These are phyloP conservation scores for Mobula hypostoma DNA, from an alignment of 2,113 vertebrate species.

Conservation along the genomic window DNA sequence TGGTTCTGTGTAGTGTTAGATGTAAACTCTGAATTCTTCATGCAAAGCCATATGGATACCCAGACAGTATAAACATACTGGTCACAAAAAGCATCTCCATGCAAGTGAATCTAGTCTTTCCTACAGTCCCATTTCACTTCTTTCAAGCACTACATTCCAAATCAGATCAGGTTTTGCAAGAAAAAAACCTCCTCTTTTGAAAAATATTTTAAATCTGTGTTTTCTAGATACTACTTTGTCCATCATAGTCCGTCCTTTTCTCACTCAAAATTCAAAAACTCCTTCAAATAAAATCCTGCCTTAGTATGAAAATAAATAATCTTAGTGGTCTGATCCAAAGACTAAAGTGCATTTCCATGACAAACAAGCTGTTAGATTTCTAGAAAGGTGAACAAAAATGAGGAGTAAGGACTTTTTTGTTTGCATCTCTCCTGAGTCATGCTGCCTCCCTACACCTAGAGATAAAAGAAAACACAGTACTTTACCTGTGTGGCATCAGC, in stretches of 20 bases:
- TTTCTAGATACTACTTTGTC: background rate
- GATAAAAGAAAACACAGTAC: background rate
- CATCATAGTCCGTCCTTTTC: background rate
- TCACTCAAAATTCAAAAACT: background rate
- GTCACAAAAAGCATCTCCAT: no score
- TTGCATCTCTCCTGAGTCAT: background rate
- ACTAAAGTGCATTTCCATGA: background rate
- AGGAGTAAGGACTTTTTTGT: background rate
- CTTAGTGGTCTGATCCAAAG: background rate
- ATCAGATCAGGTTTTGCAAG: background rate
- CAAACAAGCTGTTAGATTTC: background rate
- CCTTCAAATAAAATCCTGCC: background rate
- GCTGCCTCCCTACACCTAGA: no score
- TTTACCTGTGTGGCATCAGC: conserved; percentile 85
- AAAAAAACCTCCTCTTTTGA: background rate
- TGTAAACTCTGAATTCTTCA: background rate
- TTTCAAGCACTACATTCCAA: background rate
- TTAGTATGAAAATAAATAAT: background rate
- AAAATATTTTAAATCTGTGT: background rate
- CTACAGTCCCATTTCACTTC: no score
- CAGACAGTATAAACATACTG: background rate
- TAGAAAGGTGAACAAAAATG: background rate
- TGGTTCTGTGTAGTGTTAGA: background rate
- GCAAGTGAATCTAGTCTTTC: background rate
- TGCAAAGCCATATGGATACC: background rate